Percentiles rank a stretch among this genome's conserved stretches.
Evolutionary conservation across 2,797 vertebrate genomes (phyloP).

Genomic region (Liasis olivaceus): DNA sequence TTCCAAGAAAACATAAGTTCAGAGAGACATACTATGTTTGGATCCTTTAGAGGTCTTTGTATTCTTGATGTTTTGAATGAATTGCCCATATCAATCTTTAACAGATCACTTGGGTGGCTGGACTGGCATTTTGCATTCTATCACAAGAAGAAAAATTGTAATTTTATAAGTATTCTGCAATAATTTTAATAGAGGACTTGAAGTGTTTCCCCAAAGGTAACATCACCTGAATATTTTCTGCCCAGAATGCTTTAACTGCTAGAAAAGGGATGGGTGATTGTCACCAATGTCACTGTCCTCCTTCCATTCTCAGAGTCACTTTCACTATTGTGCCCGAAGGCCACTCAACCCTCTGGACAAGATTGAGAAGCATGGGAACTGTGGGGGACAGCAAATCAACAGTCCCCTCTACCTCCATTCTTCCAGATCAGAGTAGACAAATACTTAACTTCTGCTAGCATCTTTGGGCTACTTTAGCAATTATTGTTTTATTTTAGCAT

Average conservation of each 20-base stretch:
- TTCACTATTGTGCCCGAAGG: background rate
- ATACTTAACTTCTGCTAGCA: background rate
- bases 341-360: background rate
- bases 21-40: slow-evolving; percentile 70
- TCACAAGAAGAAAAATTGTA: slow-evolving; percentile 41
- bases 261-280: background rate
- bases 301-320: background rate
- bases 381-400: background rate
- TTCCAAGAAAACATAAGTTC: background rate
- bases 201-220: background rate
- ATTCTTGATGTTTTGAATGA: slow-evolving; percentile 60
- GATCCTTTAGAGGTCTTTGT: slow-evolving; percentile 78
- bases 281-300: background rate
- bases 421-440: background rate
- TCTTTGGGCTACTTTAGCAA: background rate
- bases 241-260: background rate
- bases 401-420: background rate
- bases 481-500: background rate
- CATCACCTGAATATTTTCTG: background rate
- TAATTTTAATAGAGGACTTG: background rate
- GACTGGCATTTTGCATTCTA: slow-evolving; percentile 80
- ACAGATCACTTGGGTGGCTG: slow-evolving; percentile 71
- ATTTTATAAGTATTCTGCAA: background rate
- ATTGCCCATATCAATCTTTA: slow-evolving; percentile 66
- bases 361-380: background rate